Evolutionary conservation across 2,113 vertebrate genomes (phyloP), one percentile per base, ranked within the genome.

Genomic region (Phylloscopus trochilus): DNA sequence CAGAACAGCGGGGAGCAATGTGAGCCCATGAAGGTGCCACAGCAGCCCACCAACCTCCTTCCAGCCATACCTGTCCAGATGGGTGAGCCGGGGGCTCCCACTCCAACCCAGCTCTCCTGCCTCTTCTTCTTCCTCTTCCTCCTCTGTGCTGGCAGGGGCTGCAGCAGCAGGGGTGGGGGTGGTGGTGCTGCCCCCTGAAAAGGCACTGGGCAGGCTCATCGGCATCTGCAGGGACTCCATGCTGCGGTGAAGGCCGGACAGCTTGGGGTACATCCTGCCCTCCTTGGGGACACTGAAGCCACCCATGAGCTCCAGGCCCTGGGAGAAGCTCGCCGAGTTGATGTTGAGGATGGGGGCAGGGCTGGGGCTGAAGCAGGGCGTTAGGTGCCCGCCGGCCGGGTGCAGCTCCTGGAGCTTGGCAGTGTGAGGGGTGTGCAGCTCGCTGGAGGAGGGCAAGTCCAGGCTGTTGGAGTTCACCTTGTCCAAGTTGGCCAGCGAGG

Each of bases 291-390:
- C 90, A 4, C 96, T 97, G 89, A 99, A 99, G 69, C 98, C 95
- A 2, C 98, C 96, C 92, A 98, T 98, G 90, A 99, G 98, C 73
- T 98, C 98, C 80, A 99, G 97, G 84, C 98, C 98, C 47, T 99
- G 98, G 24, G 98, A 98, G 97, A 99, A 99, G 96, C 98, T 98
- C 28, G 98, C 98, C 0, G 99, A 99, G 97, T 99, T 99, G 92
- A 99, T 98, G 80, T 99, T 99, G 94, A 99, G 98, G 84, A 99
- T 96, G n/a, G 99, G 99, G 46, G 99, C 99, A 7, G 99, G 99
- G 82, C 99, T 99, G 31, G 99, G 99, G 55, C 98, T 98, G 94
- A 99, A 98, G 96, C 98, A 98, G 24, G 98, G 96, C 0, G 97
- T 90, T 2, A 98, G 97, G 60, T 98, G 94, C 26, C 97, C 95